Conservation (phyloP, 2,888 invertebrate genomes). For the Sarcophaga variegata region DNA sequence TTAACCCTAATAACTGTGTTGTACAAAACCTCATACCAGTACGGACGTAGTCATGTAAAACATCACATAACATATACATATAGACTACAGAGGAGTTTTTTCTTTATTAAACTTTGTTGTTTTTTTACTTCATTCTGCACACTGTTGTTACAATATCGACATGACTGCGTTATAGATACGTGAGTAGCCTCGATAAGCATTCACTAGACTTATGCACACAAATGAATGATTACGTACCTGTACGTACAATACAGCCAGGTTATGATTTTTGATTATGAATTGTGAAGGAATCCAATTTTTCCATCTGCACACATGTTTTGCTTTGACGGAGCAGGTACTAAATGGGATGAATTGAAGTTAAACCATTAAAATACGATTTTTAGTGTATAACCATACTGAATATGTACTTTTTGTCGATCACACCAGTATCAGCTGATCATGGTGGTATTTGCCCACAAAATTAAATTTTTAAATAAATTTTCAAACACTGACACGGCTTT, state of each 20-base stretch:
- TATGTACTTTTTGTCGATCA: too few species aligned
- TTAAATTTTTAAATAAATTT: too few species aligned
- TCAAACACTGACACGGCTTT: too few species aligned
- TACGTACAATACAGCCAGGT: background rate
- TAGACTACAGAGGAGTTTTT: conserved; percentile 7
- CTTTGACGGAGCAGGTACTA: too few species aligned
- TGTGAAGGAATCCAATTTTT: conserved; percentile 8
- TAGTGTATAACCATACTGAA: too few species aligned
- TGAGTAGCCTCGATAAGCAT: conserved; percentile 30
- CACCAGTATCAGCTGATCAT: too few species aligned
- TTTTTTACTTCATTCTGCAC: conserved; percentile 10
- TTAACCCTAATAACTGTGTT: conserved; percentile 43
- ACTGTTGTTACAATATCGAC: conserved; percentile 39
- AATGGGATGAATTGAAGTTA: too few species aligned
- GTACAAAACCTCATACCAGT: conserved; percentile 20
- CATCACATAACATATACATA: background rate
- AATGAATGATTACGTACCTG: conserved; percentile 3
- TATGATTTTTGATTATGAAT: conserved; percentile 12
- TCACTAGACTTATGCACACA: background rate
- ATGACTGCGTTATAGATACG: conserved; percentile 49
- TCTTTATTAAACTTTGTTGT: background rate
- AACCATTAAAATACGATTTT: too few species aligned
- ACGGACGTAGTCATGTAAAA: conserved; percentile 5
- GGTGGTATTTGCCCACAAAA: too few species aligned
- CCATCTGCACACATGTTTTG: background rate